phyloP scores from a whole-genome alignment of 2,113 vertebrate genomes.

The Pterocles burchelli region DNA sequence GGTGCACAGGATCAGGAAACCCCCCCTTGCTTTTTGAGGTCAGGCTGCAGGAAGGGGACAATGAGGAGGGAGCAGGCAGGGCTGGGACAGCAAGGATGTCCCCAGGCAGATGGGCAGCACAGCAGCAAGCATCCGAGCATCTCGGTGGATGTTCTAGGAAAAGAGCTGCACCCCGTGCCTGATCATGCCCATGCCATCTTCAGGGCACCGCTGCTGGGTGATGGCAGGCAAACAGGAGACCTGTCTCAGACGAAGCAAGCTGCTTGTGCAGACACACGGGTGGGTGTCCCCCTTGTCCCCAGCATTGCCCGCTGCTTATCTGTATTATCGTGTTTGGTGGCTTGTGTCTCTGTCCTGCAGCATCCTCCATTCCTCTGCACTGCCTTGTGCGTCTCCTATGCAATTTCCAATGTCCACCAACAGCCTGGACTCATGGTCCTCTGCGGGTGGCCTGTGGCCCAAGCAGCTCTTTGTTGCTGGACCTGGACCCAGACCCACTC shows the following conservation, averaged over 20 bases:
- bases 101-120: background rate
- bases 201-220: background rate
- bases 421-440: background rate
- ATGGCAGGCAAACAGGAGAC: rapidly evolving
- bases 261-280: background rate
- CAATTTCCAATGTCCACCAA: background rate
- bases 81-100: background rate
- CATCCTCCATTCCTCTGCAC: background rate
- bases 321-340: background rate
- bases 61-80: background rate
- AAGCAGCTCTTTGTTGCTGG: background rate
- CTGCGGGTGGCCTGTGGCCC: background rate
- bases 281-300: background rate
- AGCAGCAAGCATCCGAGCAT: background rate
- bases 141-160: background rate
- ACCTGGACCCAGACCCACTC: background rate
- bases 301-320: rapidly evolving
- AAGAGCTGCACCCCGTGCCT: background rate
- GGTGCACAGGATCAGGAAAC: background rate
- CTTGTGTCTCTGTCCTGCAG: background rate
- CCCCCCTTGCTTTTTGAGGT: background rate
- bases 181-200: background rate
- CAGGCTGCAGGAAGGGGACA: background rate
- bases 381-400: background rate
- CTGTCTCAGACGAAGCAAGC: rapidly evolving